phyloP scores from a whole-genome alignment of 2,113 vertebrate genomes.

The Myotis yumanensis region DNA sequence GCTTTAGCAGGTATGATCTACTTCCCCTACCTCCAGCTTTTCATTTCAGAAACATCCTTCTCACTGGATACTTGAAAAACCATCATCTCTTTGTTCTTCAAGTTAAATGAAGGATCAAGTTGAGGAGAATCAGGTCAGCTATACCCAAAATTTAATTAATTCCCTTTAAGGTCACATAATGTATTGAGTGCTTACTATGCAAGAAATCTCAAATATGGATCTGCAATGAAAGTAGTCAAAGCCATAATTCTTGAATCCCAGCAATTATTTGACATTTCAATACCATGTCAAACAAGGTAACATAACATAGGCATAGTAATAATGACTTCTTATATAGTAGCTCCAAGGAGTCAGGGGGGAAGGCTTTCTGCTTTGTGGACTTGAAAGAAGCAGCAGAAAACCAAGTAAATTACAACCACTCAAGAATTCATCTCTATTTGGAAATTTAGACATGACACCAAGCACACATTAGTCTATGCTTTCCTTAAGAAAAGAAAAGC shows the following conservation, averaged over 20 bases:
- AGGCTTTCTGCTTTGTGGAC: neutral
- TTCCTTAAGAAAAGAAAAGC: slow-evolving; percentile 46
- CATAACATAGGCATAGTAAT: neutral
- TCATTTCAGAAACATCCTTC: neutral
- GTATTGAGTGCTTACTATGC: neutral
- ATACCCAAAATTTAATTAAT: neutral
- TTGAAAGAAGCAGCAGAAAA: neutral
- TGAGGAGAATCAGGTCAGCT: neutral
- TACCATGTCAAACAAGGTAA: neutral
- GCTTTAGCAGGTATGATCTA: neutral
- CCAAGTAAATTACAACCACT: slow-evolving; percentile 25
- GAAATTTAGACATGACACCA: neutral
- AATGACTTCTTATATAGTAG: neutral
- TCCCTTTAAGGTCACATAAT: neutral
- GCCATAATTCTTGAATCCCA: neutral
- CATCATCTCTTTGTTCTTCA: neutral
- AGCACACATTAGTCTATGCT: neutral
- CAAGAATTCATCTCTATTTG: neutral
- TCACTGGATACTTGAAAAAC: neutral
- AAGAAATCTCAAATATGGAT: neutral
- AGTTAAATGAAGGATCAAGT: neutral
- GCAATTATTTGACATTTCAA: neutral
- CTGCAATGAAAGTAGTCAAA: neutral
- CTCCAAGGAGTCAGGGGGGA: neutral
- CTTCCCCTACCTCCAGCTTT: neutral